These are phyloP conservation scores for Sinosuthora webbiana DNA, from an alignment of 2,113 vertebrate genomes.

Conservation along the genomic window DNA sequence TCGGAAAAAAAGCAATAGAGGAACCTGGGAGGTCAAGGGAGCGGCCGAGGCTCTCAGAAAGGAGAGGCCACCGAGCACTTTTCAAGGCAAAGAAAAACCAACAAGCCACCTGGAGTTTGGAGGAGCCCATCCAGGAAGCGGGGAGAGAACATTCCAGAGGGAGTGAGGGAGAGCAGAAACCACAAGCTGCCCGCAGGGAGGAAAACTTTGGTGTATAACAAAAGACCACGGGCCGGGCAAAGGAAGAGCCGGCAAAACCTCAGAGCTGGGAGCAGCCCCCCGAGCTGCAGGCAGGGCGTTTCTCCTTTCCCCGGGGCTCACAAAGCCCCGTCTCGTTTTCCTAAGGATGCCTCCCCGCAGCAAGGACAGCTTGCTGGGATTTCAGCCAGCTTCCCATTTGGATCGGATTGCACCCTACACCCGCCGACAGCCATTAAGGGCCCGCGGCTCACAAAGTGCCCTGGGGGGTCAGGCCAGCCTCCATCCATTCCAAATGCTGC, in stretches of 20 bases:
- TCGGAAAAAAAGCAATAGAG: not conserved
- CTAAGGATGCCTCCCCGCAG: not conserved
- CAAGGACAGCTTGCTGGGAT: not conserved
- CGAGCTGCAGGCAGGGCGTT: not conserved
- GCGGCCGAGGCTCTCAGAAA: not conserved
- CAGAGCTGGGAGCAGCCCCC: not conserved
- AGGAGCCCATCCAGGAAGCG: not conserved
- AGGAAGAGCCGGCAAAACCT: not conserved
- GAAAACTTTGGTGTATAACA: not conserved
- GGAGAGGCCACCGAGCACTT: not conserved
- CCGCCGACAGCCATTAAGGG: not conserved
- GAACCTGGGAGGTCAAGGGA: not conserved
- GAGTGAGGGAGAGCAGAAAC: not conserved
- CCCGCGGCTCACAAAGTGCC: not conserved
- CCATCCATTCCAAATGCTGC: not conserved
- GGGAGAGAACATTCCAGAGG: rapidly evolving
- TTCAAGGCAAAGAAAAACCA: not conserved
- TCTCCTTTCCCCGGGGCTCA: not conserved
- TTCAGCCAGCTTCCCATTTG: constrained; percentile 28
- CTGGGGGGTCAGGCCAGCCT: not conserved
- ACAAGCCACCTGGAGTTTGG: not conserved
- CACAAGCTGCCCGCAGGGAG: rapidly evolving
- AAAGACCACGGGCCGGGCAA: rapidly evolving
- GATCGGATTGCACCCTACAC: not conserved
- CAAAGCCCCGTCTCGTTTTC: not conserved